These are phyloP conservation scores for Myotis planiceps DNA, from an alignment of 2,797 vertebrate species.

Conservation along the genomic window DNA sequence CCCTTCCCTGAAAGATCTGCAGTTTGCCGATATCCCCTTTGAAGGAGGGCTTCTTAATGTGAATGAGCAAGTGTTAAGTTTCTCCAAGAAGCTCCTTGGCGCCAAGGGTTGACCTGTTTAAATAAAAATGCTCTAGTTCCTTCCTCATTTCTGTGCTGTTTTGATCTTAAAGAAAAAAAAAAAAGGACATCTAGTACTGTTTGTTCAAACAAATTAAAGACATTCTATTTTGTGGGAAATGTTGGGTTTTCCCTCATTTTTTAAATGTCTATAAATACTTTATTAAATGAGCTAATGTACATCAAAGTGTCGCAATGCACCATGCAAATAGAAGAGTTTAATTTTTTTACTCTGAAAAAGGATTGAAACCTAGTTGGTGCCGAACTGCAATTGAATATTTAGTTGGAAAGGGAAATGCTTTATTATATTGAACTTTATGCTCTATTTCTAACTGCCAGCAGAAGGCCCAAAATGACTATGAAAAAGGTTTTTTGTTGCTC, in stretches of 20 bases:
- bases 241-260: not conserved
- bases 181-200: not conserved
- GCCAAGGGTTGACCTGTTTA: constrained; percentile 9
- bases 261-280: constrained; percentile 14
- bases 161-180: constrained; percentile 20
- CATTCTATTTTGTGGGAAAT: constrained; percentile 14
- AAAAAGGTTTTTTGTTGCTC: constrained; percentile 64
- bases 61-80: not conserved
- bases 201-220: constrained; percentile 32
- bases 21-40: not conserved
- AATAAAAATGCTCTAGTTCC: not conserved
- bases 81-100: not conserved
- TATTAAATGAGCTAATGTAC: constrained; percentile 44
- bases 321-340: constrained; percentile 29
- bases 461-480: constrained; percentile 51
- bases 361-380: constrained; percentile 45
- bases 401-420: constrained; percentile 48
- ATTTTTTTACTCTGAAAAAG: constrained; percentile 58
- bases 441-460: constrained; percentile 54
- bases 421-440: constrained; percentile 57
- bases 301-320: constrained; percentile 30
- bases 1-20: not conserved
- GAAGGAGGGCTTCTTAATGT: not conserved
- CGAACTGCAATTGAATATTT: constrained; percentile 69
- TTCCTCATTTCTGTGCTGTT: constrained; percentile 58